Evolutionary conservation across 2,113 vertebrate genomes (phyloP).

Genomic region (Paramisgurnus dabryanus): DNA sequence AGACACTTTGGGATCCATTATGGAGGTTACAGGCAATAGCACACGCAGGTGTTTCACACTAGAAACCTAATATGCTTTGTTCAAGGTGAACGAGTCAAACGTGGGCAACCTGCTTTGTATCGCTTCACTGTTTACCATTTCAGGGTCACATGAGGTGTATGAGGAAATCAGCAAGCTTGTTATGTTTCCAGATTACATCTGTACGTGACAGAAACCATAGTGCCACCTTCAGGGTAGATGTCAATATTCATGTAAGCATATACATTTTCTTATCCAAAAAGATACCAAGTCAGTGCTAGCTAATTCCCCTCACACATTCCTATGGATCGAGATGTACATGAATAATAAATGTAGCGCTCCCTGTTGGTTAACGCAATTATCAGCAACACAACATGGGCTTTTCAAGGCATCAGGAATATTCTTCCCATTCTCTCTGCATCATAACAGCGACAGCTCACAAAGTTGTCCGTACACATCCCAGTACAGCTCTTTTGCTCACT

Average conservation of each 20-base stretch:
- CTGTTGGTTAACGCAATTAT: neutral
- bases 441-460: neutral
- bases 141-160: conserved; percentile 17
- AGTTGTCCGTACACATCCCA: neutral
- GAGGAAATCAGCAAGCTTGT: neutral
- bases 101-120: conserved; percentile 22
- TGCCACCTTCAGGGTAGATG: neutral
- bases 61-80: neutral
- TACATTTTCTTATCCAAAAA: no score
- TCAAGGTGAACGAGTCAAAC: conserved; percentile 20
- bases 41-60: conserved; percentile 1
- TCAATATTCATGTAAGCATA: neutral
- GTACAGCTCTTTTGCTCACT: neutral
- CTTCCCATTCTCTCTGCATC: neutral
- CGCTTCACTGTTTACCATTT: conserved; percentile 9
- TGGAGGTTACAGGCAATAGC: conserved; percentile 14
- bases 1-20: conserved; percentile 13
- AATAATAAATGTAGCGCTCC: neutral
- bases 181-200: conserved; percentile 21
- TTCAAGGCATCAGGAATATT: neutral
- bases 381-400: neutral
- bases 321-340: neutral
- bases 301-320: neutral
- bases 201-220: neutral
- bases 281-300: no score